Conservation (phyloP, 2,113 vertebrate genomes). For the Crypturellus undulatus region DNA sequence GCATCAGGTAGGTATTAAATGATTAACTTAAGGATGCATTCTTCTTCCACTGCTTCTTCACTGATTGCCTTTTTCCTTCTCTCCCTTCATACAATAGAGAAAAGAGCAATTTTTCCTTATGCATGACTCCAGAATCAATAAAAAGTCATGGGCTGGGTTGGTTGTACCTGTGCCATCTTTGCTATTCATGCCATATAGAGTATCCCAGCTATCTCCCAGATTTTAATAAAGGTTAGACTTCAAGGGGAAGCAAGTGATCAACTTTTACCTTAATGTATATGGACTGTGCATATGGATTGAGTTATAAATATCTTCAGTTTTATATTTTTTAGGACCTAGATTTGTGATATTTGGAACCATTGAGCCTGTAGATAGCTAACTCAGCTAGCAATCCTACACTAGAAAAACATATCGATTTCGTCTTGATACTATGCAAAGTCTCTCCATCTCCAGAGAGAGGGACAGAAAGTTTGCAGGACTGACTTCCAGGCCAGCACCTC, state of each 20-base stretch:
- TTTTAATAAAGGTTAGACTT: neutral
- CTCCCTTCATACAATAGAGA: neutral
- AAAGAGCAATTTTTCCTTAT: neutral
- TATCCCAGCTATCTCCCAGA: fast-evolving
- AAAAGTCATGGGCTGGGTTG: neutral
- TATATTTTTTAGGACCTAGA: neutral
- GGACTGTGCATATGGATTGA: neutral
- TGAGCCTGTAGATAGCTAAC: fast-evolving
- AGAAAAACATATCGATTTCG: neutral
- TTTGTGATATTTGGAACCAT: neutral
- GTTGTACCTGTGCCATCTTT: neutral
- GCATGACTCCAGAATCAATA: neutral
- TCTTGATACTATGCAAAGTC: neutral
- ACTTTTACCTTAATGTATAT: fast-evolving
- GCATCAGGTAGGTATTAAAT: neutral
- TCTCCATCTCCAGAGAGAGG: neutral
- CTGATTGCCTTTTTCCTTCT: neutral
- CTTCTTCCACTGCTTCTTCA: neutral
- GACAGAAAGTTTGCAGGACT: neutral
- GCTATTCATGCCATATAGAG: fast-evolving
- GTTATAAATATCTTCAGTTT: neutral
- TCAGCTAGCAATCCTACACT: neutral
- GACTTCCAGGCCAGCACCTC: neutral
- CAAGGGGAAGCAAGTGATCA: neutral
- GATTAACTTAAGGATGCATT: neutral